phyloP scores from a whole-genome alignment of 2,113 vertebrate species.

The Calypte anna region DNA sequence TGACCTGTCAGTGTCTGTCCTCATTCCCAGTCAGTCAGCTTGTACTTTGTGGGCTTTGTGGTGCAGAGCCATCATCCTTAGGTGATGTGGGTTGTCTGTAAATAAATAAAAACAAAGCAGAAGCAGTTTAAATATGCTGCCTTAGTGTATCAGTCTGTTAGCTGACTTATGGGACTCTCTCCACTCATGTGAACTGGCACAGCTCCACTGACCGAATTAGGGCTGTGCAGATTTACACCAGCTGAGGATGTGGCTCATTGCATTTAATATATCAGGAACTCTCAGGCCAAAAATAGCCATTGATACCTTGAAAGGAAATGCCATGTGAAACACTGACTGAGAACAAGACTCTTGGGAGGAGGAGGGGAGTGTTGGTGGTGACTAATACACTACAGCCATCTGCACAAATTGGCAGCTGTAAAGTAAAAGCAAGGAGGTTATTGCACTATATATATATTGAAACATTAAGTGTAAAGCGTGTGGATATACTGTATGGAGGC shows the following conservation, averaged over 20 bases:
- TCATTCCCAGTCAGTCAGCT: neutral
- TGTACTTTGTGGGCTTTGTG: neutral
- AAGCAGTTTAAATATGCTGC: constrained; percentile 18
- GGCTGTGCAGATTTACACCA: constrained; percentile 32
- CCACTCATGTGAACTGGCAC: neutral
- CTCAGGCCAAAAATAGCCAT: constrained; percentile 43
- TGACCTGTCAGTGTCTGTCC: neutral
- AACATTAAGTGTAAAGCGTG: constrained; percentile 7
- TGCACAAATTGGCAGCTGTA: constrained; percentile 59
- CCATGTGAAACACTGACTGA: constrained; percentile 47
- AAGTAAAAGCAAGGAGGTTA: constrained; percentile 41
- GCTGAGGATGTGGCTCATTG: constrained; percentile 44
- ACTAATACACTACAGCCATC: constrained; percentile 39
- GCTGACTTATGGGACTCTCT: constrained; percentile 47
- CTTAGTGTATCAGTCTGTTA: constrained; percentile 21
- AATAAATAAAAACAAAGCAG: constrained; percentile 17
- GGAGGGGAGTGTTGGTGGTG: constrained; percentile 32
- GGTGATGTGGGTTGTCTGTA: neutral
- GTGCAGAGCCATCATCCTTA: neutral
- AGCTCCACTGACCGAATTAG: constrained; percentile 21
- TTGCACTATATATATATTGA: neutral
- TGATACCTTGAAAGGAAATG: constrained; percentile 72
- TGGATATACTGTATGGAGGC: neutral
- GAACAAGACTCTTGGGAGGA: constrained; percentile 20
- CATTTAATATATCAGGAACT: constrained; percentile 34